Evolutionary conservation across 1,140 invertebrate genomes (phyloP).

Genomic region (Marisa cornuarietis): DNA sequence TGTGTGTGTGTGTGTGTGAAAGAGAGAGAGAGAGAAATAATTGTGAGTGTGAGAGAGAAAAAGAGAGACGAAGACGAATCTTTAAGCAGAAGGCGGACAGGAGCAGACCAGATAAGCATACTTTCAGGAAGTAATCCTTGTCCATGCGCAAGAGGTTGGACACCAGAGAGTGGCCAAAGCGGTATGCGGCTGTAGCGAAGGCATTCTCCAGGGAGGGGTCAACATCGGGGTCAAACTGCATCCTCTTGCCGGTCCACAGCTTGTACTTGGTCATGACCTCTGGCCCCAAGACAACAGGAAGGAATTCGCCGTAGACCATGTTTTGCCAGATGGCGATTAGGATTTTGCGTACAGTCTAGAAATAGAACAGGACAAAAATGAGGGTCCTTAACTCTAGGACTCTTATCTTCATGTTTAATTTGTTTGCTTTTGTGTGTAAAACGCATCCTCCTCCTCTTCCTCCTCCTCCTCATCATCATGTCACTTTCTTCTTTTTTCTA

Average conservation of each 20-base stretch:
- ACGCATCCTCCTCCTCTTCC: no score
- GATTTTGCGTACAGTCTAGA: slow-evolving; percentile 24
- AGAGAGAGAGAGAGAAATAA: no score
- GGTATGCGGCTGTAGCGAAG: slow-evolving; percentile 67
- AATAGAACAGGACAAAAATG: background rate
- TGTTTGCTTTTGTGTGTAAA: no score
- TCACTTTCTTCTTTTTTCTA: no score
- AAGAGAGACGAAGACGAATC: no score
- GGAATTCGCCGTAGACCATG: slow-evolving; percentile 86
- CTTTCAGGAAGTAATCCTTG: slow-evolving; percentile 7
- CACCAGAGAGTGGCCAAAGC: slow-evolving; percentile 74
- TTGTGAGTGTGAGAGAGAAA: no score
- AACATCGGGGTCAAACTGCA: slow-evolving; percentile 78
- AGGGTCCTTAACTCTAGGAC: no score
- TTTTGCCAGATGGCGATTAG: slow-evolving; percentile 77
- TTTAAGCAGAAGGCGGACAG: no score
- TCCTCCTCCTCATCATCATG: no score
- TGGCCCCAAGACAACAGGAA: slow-evolving; percentile 78
- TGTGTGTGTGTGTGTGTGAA: no score
- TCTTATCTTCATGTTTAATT: background rate
- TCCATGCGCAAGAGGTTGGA: slow-evolving; percentile 28
- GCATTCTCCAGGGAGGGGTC: slow-evolving; percentile 85
- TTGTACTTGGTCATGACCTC: slow-evolving; percentile 63
- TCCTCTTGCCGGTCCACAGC: slow-evolving; percentile 44
- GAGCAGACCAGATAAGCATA: background rate